Evolutionary conservation across 2,113 vertebrate genomes (phyloP).

Genomic region (Galbula dea): DNA sequence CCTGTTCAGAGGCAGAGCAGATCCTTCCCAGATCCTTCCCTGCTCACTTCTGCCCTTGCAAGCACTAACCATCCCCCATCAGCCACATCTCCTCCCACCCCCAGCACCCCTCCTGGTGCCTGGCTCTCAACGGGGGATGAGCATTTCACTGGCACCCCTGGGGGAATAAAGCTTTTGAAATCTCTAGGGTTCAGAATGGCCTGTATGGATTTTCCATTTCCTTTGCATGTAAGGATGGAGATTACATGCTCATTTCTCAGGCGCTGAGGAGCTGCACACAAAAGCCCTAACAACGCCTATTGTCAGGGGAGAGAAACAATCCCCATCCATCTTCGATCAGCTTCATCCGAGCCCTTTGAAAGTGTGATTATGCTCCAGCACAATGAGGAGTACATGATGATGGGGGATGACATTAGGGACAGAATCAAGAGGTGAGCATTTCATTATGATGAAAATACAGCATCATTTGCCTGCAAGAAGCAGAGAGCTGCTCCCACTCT

Average conservation of each 20-base stretch:
- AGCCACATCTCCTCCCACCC: no score
- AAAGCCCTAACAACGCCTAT: slow-evolving; percentile 74
- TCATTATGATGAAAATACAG: background rate
- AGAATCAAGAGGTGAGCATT: background rate
- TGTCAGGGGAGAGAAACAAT: slow-evolving; percentile 62
- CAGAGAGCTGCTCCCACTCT: background rate
- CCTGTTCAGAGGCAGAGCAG: background rate
- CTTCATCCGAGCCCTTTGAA: slow-evolving; percentile 51
- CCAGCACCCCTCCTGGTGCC: background rate
- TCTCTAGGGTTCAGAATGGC: background rate
- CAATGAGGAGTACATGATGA: background rate
- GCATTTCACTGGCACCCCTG: background rate
- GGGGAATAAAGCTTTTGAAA: background rate
- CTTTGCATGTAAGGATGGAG: slow-evolving; percentile 41
- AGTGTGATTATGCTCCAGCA: slow-evolving; percentile 13
- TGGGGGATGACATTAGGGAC: background rate
- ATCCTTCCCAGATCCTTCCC: background rate
- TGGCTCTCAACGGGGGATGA: background rate
- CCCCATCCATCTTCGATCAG: slow-evolving; percentile 43
- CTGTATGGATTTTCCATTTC: slow-evolving; percentile 70
- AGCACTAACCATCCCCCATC: background rate
- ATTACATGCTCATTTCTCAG: slow-evolving; percentile 54
- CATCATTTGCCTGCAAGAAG: background rate
- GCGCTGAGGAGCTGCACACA: slow-evolving; percentile 51
- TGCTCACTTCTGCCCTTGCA: accelerated